Conservation (phyloP, 2,888 invertebrate genomes). For the Scaptomyza flava region DNA sequence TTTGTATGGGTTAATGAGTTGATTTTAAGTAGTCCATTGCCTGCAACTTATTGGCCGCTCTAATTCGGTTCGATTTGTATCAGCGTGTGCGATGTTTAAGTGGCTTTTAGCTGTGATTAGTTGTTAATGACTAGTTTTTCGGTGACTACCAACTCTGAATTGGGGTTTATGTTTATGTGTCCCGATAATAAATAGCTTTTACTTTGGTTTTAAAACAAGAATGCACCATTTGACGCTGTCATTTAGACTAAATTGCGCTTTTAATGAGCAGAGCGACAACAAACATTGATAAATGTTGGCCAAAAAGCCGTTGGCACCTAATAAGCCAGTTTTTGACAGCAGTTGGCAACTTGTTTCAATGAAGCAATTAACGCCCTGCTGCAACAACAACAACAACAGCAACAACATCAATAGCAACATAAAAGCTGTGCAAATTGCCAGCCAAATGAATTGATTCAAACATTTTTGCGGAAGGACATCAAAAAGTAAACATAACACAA, state of each 20-base stretch:
- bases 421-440: conserved; percentile 59
- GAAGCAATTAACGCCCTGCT: conserved; percentile 74
- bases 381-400: conserved; percentile 17
- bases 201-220: conserved; percentile 30
- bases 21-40: conserved; percentile 67
- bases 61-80: conserved; percentile 71
- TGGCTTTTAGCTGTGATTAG: conserved; percentile 75
- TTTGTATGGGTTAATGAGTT: conserved; percentile 67
- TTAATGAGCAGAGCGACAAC: conserved; percentile 54
- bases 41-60: conserved; percentile 46
- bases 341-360: conserved; percentile 71
- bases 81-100: conserved; percentile 60
- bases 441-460: conserved; percentile 76
- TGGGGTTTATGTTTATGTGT: conserved; percentile 25
- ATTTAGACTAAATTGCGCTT: conserved; percentile 72
- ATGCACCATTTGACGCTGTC: conserved; percentile 50
- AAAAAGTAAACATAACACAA: conserved; percentile 68
- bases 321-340: conserved; percentile 62
- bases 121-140: conserved; percentile 66
- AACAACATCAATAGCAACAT: conserved; percentile 28
- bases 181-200: conserved; percentile 56
- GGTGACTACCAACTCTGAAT: conserved; percentile 10
- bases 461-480: conserved; percentile 70
- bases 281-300: conserved; percentile 56
- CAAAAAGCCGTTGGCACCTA: conserved; percentile 70